Conservation (phyloP, 2,797 vertebrate species). For the Pseudochirops corinnae region DNA sequence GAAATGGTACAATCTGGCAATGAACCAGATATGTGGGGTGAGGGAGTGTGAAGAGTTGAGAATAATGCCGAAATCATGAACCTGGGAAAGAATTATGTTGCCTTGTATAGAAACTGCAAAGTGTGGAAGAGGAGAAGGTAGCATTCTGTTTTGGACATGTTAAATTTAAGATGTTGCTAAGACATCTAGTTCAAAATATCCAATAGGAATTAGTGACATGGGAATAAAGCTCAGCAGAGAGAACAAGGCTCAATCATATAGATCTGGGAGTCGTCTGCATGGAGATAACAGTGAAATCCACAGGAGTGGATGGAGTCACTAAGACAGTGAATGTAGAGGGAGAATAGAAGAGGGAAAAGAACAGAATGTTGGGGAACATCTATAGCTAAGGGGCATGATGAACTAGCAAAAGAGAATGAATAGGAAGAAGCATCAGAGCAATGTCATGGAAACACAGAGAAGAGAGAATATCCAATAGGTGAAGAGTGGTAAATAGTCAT, state of each 20-base stretch:
- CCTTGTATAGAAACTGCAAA: neutral
- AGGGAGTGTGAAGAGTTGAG: neutral
- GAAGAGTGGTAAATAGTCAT: neutral
- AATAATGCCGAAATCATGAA: neutral
- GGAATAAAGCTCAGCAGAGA: neutral
- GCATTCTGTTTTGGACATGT: neutral
- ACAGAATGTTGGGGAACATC: neutral
- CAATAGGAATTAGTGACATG: neutral
- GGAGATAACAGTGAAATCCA: neutral
- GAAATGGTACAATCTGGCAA: neutral
- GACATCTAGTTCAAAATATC: neutral
- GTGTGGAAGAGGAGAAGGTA: neutral
- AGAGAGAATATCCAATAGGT: neutral
- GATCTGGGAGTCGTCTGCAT: neutral
- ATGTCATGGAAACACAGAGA: neutral
- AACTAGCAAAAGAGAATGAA: neutral
- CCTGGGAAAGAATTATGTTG: neutral
- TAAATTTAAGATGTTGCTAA: neutral
- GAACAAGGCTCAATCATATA: neutral
- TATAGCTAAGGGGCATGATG: neutral
- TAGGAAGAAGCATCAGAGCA: neutral
- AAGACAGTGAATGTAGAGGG: neutral
- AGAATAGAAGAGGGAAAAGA: neutral
- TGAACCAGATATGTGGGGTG: neutral
- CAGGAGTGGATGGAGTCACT: neutral